Base-by-base conservation (phyloP, 2,888 invertebrate species). In the Bedellia somnulentella region DNA sequence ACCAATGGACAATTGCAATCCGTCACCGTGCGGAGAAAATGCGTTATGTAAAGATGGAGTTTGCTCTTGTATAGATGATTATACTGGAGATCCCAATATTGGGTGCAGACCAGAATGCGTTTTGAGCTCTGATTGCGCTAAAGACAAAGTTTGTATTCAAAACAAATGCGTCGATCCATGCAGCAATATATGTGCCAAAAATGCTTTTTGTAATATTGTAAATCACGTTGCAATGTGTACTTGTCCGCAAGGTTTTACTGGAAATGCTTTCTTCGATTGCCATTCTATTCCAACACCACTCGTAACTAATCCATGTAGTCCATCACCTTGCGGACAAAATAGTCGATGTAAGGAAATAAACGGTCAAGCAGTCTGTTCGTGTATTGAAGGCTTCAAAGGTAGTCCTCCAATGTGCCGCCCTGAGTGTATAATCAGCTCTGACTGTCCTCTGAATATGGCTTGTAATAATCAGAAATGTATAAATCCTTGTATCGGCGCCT, bases 261-360 rank as follows among this genome's bases (percentile, higher is more conserved):
- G 87, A 38, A 85, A 86, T 59, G 82, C 85, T 24, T 84, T 84
- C 45, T 78, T 80, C 12, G 60, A 76, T 35, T 88, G 88, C 45
- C 68, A 78, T 38, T 67, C 63, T 22, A 57, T 81, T 32, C 58
- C 61, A 70, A 73, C 55, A 17, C 67, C 66, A 15, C 40, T 59
- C 24, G 41, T 55, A 32, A 66, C 57, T 29, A 80, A 87, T 49
- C 86, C 86, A 9, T 89, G 89, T 49, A 55, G 77, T 34, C 86
- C 86, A 22, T 80, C 83, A 8, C 89, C 89, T 3, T 90, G 89
- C 53, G 90, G 89, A 15, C 83, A 84, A 5, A 85, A 87, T 52
- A 85, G 87, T 37, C 83, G 85, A 56, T 87, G 86, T 45, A 66
- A 79, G 44, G 79, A 79, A 53, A 51, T 80, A 4, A 82, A 82